These are phyloP conservation scores for Lycaon pictus DNA, from an alignment of 2,113 vertebrate species.

Conservation along the genomic window DNA sequence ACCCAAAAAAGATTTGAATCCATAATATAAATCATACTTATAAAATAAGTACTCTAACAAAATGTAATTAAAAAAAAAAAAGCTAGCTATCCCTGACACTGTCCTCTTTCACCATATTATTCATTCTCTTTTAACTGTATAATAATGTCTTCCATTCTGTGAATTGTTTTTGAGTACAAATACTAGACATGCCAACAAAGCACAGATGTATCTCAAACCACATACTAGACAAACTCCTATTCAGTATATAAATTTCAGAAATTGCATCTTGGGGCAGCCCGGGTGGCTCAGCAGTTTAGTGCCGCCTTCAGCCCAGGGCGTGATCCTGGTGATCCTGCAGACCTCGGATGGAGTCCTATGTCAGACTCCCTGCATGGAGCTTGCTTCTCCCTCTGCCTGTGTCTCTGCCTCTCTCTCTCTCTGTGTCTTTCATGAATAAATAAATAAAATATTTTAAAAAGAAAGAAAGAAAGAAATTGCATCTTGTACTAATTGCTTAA, in stretches of 20 bases:
- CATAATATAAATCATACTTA: background rate
- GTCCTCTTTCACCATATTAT: background rate
- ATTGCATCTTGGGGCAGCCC: background rate
- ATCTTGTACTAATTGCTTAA: background rate
- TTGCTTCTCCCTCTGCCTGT: too few species aligned
- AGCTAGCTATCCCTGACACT: background rate
- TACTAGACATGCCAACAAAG: background rate
- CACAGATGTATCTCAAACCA: background rate
- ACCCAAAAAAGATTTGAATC: constrained; percentile 9
- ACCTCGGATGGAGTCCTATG: too few species aligned
- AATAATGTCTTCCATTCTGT: constrained; percentile 37
- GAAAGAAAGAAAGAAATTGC: background rate
- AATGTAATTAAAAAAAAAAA: background rate
- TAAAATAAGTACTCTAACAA: background rate
- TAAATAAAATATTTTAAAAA: too few species aligned
- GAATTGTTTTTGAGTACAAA: background rate
- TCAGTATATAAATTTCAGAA: background rate
- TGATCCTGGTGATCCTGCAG: too few species aligned
- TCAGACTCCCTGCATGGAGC: too few species aligned
- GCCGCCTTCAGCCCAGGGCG: too few species aligned
- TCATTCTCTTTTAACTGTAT: constrained; percentile 20
- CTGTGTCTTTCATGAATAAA: too few species aligned
- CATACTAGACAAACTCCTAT: background rate
- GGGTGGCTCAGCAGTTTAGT: too few species aligned
- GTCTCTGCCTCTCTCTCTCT: too few species aligned